Evolutionary conservation across 1,140 invertebrate genomes (phyloP).

Genomic region (Phenacoccus solenopsis): DNA sequence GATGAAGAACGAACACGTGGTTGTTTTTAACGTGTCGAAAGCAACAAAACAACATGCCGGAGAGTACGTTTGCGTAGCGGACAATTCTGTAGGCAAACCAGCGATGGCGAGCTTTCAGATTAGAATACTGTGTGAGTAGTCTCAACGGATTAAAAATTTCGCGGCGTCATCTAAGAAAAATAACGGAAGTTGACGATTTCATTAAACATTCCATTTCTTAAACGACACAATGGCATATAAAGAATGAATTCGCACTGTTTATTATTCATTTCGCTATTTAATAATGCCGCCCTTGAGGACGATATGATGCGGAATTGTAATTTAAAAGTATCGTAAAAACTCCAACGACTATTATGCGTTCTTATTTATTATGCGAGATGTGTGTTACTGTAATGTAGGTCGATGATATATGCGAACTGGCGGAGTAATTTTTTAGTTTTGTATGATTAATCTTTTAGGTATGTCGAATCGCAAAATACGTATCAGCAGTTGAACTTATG

Average conservation of each 20-base stretch:
- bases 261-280: neutral
- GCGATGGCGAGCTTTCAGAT: neutral
- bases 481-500: conserved; percentile 18
- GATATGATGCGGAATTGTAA: neutral
- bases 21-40: neutral
- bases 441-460: no score
- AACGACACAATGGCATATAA: neutral
- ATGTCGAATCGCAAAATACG: no score
- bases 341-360: no score
- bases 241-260: neutral
- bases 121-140: conserved; percentile 5
- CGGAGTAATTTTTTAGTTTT: no score
- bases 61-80: neutral
- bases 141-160: neutral
- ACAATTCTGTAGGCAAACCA: neutral
- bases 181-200: neutral
- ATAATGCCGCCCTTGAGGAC: neutral
- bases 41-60: neutral
- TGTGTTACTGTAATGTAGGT: no score
- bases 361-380: no score
- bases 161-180: neutral
- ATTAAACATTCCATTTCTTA: neutral
- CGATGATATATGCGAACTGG: no score
- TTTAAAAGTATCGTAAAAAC: neutral
- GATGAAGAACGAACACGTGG: neutral